phyloP scores from a whole-genome alignment of 2,113 vertebrate genomes.

The Heptranchias perlo region DNA sequence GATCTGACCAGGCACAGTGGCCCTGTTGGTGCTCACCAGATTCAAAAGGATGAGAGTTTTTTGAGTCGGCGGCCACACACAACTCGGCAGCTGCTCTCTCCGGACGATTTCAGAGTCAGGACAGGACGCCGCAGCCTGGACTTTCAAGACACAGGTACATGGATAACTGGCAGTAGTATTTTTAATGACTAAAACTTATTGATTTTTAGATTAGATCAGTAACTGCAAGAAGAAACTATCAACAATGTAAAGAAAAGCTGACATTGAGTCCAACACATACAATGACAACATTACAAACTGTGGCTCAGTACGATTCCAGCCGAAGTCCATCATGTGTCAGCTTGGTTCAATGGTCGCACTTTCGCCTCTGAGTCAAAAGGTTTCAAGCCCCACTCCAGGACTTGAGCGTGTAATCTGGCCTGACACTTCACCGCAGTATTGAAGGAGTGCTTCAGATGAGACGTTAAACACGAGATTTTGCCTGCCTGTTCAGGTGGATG shows the following conservation, averaged over 20 bases:
- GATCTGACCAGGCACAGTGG: background rate
- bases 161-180: background rate
- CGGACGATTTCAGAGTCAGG: conserved; percentile 40
- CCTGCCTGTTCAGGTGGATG: background rate
- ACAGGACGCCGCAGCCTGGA: background rate
- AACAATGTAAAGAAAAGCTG: background rate
- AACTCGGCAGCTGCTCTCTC: conserved; percentile 39
- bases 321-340: background rate
- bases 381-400: background rate
- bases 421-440: background rate
- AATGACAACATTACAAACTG: background rate
- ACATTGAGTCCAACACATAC: background rate
- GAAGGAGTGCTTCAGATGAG: background rate
- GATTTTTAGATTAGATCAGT: background rate
- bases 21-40: background rate
- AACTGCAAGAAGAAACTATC: background rate
- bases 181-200: background rate
- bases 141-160: conserved; percentile 41
- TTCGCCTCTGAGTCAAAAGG: background rate
- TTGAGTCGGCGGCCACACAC: background rate
- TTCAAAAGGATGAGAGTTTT: background rate
- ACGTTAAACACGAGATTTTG: background rate
- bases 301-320: background rate
- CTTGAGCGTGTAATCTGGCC: background rate
- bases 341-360: background rate